Base-by-base conservation (phyloP, 2,113 vertebrate genomes). In the Desmodus rotundus region DNA sequence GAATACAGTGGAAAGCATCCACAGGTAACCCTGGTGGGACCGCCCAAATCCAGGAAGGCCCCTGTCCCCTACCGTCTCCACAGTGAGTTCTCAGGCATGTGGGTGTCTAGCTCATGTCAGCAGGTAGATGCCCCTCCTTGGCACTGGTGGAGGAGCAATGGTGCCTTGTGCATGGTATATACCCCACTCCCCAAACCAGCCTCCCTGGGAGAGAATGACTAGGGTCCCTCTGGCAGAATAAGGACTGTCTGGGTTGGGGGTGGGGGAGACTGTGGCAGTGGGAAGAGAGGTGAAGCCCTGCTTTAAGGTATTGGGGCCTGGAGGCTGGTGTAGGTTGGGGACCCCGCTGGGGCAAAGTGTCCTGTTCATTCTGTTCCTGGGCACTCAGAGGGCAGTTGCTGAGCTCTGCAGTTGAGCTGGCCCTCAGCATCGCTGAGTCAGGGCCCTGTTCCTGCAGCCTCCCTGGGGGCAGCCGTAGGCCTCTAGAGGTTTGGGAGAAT, bases 1-100 rank as follows among this genome's bases (percentile, higher is more conserved):
- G 76, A 36, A 36, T 0, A 0, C 0, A 22, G 15, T 16, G 41
- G 43, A 56, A 36, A 1, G 14, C 26, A 17, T 3, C 24, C 43
- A 17, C 4, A 33, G 4, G 58, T 50, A 19, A 63, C n/a, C 36
- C 61, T n/a, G 22, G 24, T 1, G n/a, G 52, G 4, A 9, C 19
- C 31, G 22, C 17, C 2, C 0, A 13, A 1, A 19, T 52, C 36
- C 58, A 3, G 20, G 58, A 65, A 76, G 45, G 11, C 9, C 7
- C 52, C 2, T 14, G 15, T 14, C 52, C 17, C 52, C 50, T 50
- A 2, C 17, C 52, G 0, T 82, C 54, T 73, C 45, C 54, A 20
- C 43, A 52, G 54, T 43, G 67, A 65, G 20, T 20, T 31, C 67
- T 41, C n/a, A 82, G 76, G 28, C 43, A 13, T 5, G 4, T 43